Evolutionary conservation across 2,113 vertebrate species (phyloP).

Genomic region (Potamarius usumacintae): DNA sequence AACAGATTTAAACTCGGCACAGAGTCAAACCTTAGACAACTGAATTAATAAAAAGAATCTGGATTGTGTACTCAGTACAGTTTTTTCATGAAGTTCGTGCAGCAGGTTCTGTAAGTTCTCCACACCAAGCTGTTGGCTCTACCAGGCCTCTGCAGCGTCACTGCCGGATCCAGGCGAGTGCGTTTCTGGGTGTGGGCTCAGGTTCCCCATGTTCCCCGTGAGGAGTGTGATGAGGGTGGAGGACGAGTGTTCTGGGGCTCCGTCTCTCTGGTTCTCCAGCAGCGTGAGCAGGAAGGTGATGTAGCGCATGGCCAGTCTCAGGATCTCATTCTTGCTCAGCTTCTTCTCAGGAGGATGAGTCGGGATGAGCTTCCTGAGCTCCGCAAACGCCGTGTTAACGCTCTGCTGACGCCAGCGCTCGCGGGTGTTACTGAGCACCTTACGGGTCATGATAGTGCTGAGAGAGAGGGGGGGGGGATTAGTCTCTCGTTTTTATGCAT

Average conservation of each 20-base stretch:
- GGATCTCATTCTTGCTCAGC: conserved; percentile 97
- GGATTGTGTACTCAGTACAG: background rate
- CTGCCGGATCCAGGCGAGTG: conserved; percentile 79
- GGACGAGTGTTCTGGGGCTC: conserved; percentile 63
- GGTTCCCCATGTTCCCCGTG: conserved; percentile 75
- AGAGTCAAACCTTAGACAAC: background rate
- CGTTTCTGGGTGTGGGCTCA: conserved; percentile 74
- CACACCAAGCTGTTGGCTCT: conserved; percentile 30
- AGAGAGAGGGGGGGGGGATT: background rate
- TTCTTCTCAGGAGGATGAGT: conserved; percentile 98
- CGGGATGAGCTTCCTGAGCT: conserved; percentile 93
- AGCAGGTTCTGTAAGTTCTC: background rate
- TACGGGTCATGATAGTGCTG: conserved; percentile 83
- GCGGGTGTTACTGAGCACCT: conserved; percentile 91
- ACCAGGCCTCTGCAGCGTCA: conserved; percentile 75
- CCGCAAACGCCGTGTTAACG: conserved; percentile 93
- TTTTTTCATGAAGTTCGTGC: background rate
- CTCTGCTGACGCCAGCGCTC: conserved; percentile 98
- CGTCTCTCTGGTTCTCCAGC: conserved; percentile 81
- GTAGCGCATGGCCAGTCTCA: conserved; percentile 95
- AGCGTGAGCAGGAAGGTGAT: conserved; percentile 95
- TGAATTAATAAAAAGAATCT: background rate
- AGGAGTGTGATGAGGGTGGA: conserved; percentile 73
- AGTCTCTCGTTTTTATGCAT: background rate
- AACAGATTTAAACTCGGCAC: background rate